Evolutionary conservation across 2,888 invertebrate genomes (phyloP), one percentile per base, ranked within the genome.

Genomic region (Lampropteryx suffumata): DNA sequence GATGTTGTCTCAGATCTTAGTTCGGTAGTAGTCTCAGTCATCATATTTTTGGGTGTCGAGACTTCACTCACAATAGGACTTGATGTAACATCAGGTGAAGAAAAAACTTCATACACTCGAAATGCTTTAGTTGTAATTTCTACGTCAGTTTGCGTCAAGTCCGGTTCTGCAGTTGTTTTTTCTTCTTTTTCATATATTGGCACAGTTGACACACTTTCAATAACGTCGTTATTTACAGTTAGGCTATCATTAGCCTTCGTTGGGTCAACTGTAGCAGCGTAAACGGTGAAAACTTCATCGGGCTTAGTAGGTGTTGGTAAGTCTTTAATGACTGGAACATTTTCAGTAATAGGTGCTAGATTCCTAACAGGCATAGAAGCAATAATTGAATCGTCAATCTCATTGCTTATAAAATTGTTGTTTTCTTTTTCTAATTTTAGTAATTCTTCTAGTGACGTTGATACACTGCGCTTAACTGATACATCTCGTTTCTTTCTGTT

Each of bases 401-500:
- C 91, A 56, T 91, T 91, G 36, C 91, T 90, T 9, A 89, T 72
- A 51, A 85, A 83, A 29, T 83, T 70, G 35, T 88, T 90, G 42
- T 82, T 84, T 37, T 85, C 81, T 55, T 82, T 83, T 11, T 81
- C 79, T 43, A 73, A 79, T 57, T 76, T 79, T 10, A 90, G 59
- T 21, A 90, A 69, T 54, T 90, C 87, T 71, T 90, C 90, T 26
- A 91, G 69, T 9, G 83, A 82, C 7, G 75, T 79, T 8, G 79
- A 74, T 37, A 89, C 76, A 51, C 80, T 81, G 30, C 88, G 78
- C 57, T 76, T 79, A 1, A 51, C 55, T 27, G 39, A 17, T 24
- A 58, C 21, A 11, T 63, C 55, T 39, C 65, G 65, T 52, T 79
- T 73, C 32, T 58, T 78, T 48, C 71, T 79, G 43, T 83, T 79